Percentiles rank a stretch among this genome's conserved stretches.
phyloP scores from a whole-genome alignment of 2,113 vertebrate genomes.

The Brienomyrus longianalis region DNA sequence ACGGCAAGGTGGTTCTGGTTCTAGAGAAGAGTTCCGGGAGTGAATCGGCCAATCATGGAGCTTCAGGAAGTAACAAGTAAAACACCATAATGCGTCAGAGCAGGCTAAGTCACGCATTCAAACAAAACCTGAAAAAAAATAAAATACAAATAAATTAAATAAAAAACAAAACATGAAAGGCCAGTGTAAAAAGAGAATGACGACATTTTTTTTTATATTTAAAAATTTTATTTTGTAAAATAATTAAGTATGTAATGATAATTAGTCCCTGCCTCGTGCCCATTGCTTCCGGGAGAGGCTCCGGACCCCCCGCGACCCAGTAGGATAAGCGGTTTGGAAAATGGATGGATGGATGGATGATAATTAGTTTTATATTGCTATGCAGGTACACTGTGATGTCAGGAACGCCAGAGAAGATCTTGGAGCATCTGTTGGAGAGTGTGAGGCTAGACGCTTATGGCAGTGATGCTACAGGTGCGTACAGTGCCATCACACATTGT shows the following conservation, averaged over 20 bases:
- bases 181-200: not conserved
- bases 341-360: not conserved
- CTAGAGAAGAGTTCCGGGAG: constrained; percentile 73
- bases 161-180: not conserved
- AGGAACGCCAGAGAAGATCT: constrained; percentile 88
- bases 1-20: constrained; percentile 83
- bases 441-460: constrained; percentile 73
- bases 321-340: no score
- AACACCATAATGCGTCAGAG: not conserved
- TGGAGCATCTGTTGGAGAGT: constrained; percentile 86
- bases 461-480: constrained; percentile 70
- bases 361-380: not conserved
- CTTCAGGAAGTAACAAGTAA: constrained; percentile 61
- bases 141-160: not conserved
- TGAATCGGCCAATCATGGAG: constrained; percentile 47
- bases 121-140: not conserved
- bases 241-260: not conserved
- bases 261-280: not conserved
- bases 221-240: not conserved
- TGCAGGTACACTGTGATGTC: constrained; percentile 86
- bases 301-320: no score
- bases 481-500: not conserved
- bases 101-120: not conserved
- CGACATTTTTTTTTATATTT: not conserved
- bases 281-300: no score